Percentiles rank a stretch among this genome's conserved stretches.
Evolutionary conservation across 2,113 vertebrate genomes (phyloP).

Genomic region (Mionectes macconnelli): DNA sequence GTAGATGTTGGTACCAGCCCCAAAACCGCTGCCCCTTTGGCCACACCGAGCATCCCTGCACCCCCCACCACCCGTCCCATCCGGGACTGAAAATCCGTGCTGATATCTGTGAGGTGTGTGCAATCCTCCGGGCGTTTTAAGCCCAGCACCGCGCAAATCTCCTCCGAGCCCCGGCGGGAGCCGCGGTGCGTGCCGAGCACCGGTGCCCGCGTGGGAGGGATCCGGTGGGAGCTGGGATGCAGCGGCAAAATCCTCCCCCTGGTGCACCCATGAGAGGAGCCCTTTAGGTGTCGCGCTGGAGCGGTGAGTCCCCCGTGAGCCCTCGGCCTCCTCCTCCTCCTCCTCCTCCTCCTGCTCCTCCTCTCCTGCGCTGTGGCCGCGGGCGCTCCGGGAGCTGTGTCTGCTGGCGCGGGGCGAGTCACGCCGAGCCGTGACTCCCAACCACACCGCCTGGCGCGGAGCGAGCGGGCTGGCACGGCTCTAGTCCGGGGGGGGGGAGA

Average conservation of each 20-base stretch:
- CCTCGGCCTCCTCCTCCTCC: not conserved
- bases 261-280: not conserved
- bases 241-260: not conserved
- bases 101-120: not conserved
- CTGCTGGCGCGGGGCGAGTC: not conserved
- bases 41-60: not conserved
- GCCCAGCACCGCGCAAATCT: not conserved
- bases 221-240: not conserved
- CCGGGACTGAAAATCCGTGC: not conserved
- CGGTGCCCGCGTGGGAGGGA: fast-evolving
- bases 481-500: not conserved
- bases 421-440: not conserved
- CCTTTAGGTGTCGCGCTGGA: constrained; percentile 50
- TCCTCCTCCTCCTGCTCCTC: not conserved
- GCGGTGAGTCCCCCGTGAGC: not conserved
- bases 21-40: not conserved
- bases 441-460: not conserved
- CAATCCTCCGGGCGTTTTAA: not conserved
- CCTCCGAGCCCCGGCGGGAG: not conserved
- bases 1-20: not conserved
- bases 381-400: not conserved
- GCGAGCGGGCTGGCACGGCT: not conserved
- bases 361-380: not conserved
- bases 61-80: not conserved
- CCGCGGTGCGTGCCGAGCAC: fast-evolving